Conservation (phyloP, 2,888 invertebrate genomes). For the Coronaproctus castanopsis region DNA sequence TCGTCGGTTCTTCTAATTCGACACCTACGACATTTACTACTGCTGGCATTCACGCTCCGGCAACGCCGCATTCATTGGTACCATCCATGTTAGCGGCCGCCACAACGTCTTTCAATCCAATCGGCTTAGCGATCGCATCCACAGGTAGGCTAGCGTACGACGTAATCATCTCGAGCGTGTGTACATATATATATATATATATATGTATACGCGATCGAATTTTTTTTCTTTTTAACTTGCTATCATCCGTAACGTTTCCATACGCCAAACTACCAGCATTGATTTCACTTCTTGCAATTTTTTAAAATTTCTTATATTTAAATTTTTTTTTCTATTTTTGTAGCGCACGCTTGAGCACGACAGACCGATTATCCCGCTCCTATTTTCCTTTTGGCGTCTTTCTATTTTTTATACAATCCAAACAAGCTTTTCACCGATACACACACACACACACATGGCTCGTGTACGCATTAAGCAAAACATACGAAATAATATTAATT, state of each 20-base stretch:
- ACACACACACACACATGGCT: too few species aligned
- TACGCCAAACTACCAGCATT: too few species aligned
- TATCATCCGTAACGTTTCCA: too few species aligned
- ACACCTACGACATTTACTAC: constrained; percentile 28
- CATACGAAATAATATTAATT: too few species aligned
- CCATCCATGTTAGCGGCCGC: constrained; percentile 56
- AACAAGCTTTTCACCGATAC: too few species aligned
- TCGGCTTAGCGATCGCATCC: constrained; percentile 64
- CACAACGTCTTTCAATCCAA: constrained; percentile 26
- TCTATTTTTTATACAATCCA: too few species aligned
- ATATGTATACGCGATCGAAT: too few species aligned
- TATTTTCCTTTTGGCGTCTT: background rate
- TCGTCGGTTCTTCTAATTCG: constrained; percentile 57
- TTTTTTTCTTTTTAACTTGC: too few species aligned
- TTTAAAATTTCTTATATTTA: background rate
- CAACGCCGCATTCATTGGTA: constrained; percentile 31
- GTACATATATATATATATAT: background rate
- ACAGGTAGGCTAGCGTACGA: constrained; percentile 39
- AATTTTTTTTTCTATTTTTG: constrained; percentile 5
- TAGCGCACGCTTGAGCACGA: too few species aligned
- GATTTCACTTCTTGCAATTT: too few species aligned
- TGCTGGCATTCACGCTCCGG: too few species aligned
- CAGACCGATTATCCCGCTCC: background rate
- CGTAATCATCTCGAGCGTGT: background rate
- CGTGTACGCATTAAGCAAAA: too few species aligned